Evolutionary conservation across 2,797 vertebrate species (phyloP).

Genomic region (Pseudotriccus pelzelni): DNA sequence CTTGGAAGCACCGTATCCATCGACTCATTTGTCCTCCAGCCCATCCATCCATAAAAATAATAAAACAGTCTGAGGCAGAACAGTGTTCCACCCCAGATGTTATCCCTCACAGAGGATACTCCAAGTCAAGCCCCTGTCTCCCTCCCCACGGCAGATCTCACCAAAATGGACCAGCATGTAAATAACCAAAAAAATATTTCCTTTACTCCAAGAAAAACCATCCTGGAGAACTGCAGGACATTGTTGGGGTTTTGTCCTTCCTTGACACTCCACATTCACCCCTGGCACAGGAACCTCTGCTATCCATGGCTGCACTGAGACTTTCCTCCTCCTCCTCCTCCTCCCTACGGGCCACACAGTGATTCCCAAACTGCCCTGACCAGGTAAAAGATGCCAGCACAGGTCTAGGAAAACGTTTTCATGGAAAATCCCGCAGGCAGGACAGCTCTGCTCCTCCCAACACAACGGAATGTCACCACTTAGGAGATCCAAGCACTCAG

Average conservation of each 20-base stretch:
- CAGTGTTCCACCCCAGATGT: not conserved
- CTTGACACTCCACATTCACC: not conserved
- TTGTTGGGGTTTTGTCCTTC: not conserved
- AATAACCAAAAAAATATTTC: not conserved
- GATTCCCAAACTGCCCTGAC: not conserved
- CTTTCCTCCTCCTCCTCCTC: not conserved
- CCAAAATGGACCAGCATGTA: not conserved
- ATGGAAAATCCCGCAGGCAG: not conserved
- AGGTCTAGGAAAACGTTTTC: not conserved
- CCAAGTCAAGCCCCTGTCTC: not conserved
- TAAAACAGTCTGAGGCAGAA: not conserved
- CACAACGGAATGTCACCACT: not conserved
- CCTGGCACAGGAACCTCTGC: not conserved
- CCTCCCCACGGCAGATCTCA: not conserved
- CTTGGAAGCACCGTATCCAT: not conserved
- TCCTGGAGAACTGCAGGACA: not conserved
- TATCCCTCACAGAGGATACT: not conserved
- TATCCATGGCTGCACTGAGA: accelerated
- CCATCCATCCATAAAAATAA: not conserved
- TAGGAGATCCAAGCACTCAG: not conserved
- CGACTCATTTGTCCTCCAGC: not conserved
- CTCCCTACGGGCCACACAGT: not conserved
- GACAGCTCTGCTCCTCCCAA: not conserved
- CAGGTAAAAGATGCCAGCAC: not conserved
- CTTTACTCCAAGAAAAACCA: not conserved